These are phyloP conservation scores for Bubo blakistoni DNA, from an alignment of 2,113 vertebrate genomes.

Conservation along the genomic window DNA sequence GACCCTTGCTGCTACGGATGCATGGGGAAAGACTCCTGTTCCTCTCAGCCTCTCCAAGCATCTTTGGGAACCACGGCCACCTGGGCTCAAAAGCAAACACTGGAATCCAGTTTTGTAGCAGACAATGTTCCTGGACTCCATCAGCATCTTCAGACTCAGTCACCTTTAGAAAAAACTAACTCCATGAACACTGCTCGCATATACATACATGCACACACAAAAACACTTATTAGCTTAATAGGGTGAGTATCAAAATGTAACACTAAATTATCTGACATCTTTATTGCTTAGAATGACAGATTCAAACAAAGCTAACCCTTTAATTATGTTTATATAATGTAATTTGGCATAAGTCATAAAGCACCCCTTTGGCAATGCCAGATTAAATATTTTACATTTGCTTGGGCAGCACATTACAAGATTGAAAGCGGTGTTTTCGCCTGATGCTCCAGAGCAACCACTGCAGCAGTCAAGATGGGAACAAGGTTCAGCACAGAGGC, in stretches of 20 bases:
- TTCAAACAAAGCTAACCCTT: conserved; percentile 64
- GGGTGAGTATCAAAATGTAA: conserved; percentile 37
- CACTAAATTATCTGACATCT: conserved; percentile 63
- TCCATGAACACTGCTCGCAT: not conserved
- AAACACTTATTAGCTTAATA: conserved; percentile 39
- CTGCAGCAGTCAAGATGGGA: not conserved
- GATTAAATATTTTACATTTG: conserved; percentile 60
- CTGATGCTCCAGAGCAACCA: not conserved
- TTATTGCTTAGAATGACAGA: conserved; percentile 66
- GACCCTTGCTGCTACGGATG: not conserved
- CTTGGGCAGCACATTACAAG: conserved; percentile 45
- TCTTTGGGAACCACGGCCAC: not conserved
- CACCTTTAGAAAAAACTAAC: not conserved
- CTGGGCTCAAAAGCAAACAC: not conserved
- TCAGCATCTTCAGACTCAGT: not conserved
- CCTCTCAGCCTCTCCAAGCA: not conserved
- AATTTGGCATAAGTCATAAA: conserved; percentile 63
- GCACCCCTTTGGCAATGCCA: conserved; percentile 62
- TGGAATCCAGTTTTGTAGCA: not conserved
- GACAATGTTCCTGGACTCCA: not conserved
- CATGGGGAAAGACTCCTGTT: rapidly evolving
- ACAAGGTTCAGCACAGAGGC: not conserved
- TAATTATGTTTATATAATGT: conserved; percentile 68
- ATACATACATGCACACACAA: not conserved
- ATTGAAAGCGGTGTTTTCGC: not conserved